Conservation (phyloP, 2,113 vertebrate species). For the Falcunculus frontatus region DNA sequence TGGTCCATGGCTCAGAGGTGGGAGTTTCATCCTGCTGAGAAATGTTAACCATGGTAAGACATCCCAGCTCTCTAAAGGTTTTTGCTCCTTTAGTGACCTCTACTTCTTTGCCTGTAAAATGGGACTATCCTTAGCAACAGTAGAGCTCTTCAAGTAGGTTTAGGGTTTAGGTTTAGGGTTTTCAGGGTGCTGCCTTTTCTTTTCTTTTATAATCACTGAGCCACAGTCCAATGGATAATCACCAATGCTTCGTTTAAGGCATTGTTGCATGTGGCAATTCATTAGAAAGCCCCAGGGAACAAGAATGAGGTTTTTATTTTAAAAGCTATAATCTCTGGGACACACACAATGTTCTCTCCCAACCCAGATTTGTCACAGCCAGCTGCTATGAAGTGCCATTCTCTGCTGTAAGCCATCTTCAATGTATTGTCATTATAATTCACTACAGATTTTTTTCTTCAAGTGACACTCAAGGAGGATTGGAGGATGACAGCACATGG, state of each 20-base stretch:
- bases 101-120: neutral
- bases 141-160: neutral
- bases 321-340: slow-evolving; percentile 26
- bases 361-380: slow-evolving; percentile 31
- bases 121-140: neutral
- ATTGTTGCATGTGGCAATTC: neutral
- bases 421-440: slow-evolving; percentile 22
- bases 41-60: fast-evolving
- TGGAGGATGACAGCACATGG: slow-evolving; percentile 26
- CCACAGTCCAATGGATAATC: neutral
- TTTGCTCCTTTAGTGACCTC: neutral
- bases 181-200: neutral
- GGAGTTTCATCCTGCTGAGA: neutral
- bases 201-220: neutral
- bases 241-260: neutral
- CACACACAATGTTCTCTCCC: slow-evolving; percentile 8
- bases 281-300: slow-evolving; percentile 7
- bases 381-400: neutral
- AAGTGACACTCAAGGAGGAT: neutral
- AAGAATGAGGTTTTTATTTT: slow-evolving; percentile 40
- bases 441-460: slow-evolving; percentile 6
- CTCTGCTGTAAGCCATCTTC: slow-evolving; percentile 18
- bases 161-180: neutral
- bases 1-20: neutral
- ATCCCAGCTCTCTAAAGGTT: neutral